Conservation (phyloP, 92 coral and sea anemone genomes). For the Desmophyllum pertusum region DNA sequence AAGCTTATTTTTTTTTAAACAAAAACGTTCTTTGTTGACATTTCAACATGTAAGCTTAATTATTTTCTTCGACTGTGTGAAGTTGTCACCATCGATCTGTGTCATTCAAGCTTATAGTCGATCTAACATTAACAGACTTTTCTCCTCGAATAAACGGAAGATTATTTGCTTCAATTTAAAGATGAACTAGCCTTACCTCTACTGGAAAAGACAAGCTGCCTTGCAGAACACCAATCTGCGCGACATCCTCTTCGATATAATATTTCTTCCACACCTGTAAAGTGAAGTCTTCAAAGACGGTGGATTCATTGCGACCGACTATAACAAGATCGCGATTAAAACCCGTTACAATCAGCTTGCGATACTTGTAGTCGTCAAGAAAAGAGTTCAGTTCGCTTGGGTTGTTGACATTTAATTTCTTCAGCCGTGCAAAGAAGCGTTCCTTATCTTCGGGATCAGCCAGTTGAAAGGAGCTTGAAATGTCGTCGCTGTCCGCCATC, state of each 20-base stretch:
- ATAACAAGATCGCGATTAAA: constrained; percentile 79
- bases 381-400: constrained; percentile 50
- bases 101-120: neutral
- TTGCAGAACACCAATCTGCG: constrained; percentile 82
- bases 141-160: neutral
- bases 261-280: constrained; percentile 88
- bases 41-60: too few relatives aligned
- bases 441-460: constrained; percentile 72
- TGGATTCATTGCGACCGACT: constrained; percentile 76
- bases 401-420: constrained; percentile 78
- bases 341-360: constrained; percentile 73
- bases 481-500: constrained; percentile 21
- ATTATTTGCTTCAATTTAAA: neutral
- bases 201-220: constrained; percentile 82
- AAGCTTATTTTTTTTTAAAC: too few relatives aligned
- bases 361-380: constrained; percentile 76
- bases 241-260: constrained; percentile 84
- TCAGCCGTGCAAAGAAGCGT: constrained; percentile 72
- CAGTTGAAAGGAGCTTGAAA: constrained; percentile 77
- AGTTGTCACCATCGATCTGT: neutral
- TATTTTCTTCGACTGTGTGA: too few relatives aligned
- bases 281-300: constrained; percentile 84
- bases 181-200: constrained; percentile 60
- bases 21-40: too few relatives aligned
- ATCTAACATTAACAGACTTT: neutral